Base-by-base conservation (phyloP, 2,888 invertebrate genomes). In the Theretra japonica region DNA sequence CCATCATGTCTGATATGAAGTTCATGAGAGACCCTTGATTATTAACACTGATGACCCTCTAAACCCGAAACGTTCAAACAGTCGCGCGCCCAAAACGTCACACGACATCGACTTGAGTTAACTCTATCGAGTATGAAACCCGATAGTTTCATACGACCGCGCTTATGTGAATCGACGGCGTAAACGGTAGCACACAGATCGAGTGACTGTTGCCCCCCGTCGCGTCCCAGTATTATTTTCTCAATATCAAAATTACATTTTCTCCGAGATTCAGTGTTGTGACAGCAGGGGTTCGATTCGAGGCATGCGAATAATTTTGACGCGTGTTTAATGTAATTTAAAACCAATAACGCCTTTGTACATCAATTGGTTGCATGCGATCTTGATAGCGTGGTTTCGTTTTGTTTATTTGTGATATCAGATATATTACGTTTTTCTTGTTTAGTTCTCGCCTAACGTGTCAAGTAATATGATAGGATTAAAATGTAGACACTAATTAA, bases 131-230 rank as follows among this genome's bases (percentile, higher is more conserved):
- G 81, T 83, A 83, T 82, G 93, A 86, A 90, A 93, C 84, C 77
- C 75, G 90, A 93, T 90, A 89, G 81, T 79, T 84, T 84, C 84
- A 77, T 80, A 80, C 82, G 81, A 79, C 79, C 81, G 70, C 73
- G 72, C 70, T 79, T 82, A 82, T 85, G 81, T 79, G 83, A 85
- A 80, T 73, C 78, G 85, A 83, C 84, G 80, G 87, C 86, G 88
- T 88, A 88, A 88, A 92, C 93, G 86, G 93, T 93, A 92, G 93
- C 92, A 78, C 75, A 79, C 81, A 82, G 87, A 90, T 93, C 90
- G 79, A 81, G 84, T 93, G 90, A 90, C 92, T 85, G 76, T 79
- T 85, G 85, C 90, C 92, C 90, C 91, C 90, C 87, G 90, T 82
- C 76, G 88, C 72, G 86, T 72, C 30, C 56, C 65, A 25, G 56